Evolutionary conservation across 2,888 invertebrate species (phyloP).

Genomic region (Epinotia brunnichana): DNA sequence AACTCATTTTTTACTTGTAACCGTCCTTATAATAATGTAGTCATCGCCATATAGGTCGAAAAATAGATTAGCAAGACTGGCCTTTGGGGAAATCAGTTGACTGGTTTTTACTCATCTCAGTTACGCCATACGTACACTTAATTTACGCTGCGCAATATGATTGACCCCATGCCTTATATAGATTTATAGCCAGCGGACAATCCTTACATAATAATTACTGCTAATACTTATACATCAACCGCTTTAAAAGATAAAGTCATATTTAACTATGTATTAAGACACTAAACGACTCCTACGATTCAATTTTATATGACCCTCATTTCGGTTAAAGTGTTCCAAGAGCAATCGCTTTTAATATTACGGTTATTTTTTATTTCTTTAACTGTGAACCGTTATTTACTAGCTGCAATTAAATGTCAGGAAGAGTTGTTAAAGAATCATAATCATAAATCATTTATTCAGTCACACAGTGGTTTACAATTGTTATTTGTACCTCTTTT

Average conservation of each 20-base stretch:
- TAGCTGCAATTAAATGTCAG: conserved; percentile 26
- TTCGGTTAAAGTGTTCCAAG: conserved; percentile 31
- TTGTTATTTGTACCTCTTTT: too few species aligned
- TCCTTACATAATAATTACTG: conserved; percentile 46
- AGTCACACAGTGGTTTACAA: too few species aligned
- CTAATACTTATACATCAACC: conserved; percentile 29
- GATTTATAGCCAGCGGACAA: conserved; percentile 55
- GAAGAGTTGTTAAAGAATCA: conserved; percentile 12
- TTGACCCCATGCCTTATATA: conserved; percentile 67
- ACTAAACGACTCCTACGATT: conserved; percentile 37
- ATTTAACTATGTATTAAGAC: conserved; percentile 35
- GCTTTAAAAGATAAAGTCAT: conserved; percentile 32
- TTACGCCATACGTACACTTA: conserved; percentile 54
- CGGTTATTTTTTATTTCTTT: conserved; percentile 26
- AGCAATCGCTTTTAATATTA: conserved; percentile 35
- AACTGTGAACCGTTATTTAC: conserved; percentile 28
- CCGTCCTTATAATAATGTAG: conserved; percentile 14
- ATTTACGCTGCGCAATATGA: conserved; percentile 52
- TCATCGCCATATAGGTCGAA: conserved; percentile 19
- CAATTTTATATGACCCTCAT: conserved; percentile 40
- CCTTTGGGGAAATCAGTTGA: conserved; percentile 47
- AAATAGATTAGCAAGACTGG: conserved; percentile 34
- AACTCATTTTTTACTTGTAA: conserved; percentile 3
- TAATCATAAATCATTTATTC: too few species aligned
- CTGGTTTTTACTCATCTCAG: conserved; percentile 62